These are phyloP conservation scores for Oophaga pumilio DNA, from an alignment of 2,113 vertebrate species.

Conservation along the genomic window DNA sequence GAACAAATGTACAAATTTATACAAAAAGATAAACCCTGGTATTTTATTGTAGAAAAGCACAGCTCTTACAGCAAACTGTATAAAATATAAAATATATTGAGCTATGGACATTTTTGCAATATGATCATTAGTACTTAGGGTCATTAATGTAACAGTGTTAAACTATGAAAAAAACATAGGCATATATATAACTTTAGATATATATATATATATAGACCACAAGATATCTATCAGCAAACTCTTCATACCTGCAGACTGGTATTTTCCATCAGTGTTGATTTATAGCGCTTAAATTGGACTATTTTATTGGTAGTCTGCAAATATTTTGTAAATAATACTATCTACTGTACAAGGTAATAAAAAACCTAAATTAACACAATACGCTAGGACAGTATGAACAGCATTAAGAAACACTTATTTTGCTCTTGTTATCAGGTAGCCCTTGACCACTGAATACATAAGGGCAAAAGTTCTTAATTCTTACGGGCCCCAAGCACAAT, in stretches of 20 bases:
- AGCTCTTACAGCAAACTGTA: conserved; percentile 25
- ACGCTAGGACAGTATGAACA: neutral
- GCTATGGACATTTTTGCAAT: conserved; percentile 21
- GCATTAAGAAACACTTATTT: neutral
- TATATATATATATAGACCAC: neutral
- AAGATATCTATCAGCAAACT: neutral
- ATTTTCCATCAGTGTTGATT: neutral
- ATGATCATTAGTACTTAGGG: conserved; percentile 1
- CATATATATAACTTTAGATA: neutral
- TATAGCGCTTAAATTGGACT: neutral
- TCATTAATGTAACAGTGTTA: conserved; percentile 48
- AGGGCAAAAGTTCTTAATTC: neutral
- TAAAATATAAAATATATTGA: conserved; percentile 26
- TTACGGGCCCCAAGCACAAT: too few relatives aligned
- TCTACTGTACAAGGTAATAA: conserved; percentile 2
- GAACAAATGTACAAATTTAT: conserved; percentile 35
- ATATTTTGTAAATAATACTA: conserved; percentile 31
- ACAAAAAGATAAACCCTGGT: conserved; percentile 19
- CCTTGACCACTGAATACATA: neutral
- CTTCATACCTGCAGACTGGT: neutral
- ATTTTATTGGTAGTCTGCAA: neutral
- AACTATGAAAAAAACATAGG: conserved; percentile 21
- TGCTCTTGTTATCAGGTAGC: neutral
- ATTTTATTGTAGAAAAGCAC: conserved; percentile 2
- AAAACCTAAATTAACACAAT: neutral